Percentiles rank a stretch among this genome's conserved stretches.
phyloP scores from a whole-genome alignment of 1,140 invertebrate genomes.

The Zophobas morio region DNA sequence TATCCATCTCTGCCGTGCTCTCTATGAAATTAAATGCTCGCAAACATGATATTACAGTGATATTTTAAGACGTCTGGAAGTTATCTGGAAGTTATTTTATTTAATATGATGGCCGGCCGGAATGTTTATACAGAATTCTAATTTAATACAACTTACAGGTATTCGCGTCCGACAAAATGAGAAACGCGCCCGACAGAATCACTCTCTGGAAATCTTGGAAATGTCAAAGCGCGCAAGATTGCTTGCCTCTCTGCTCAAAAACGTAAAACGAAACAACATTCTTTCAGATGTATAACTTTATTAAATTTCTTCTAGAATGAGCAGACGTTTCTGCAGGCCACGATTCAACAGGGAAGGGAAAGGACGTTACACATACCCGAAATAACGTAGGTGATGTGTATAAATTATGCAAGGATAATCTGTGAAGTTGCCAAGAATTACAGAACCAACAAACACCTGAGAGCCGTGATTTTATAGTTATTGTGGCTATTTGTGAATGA shows the following conservation, averaged over 20 bases:
- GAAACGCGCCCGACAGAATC: constrained; percentile 18
- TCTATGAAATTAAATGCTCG: constrained; percentile 33
- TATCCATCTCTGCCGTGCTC: constrained; percentile 7
- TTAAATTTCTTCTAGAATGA: constrained; percentile 32
- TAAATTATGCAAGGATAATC: constrained; percentile 10
- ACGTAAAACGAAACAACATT: constrained; percentile 29
- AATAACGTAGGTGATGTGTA: constrained; percentile 4
- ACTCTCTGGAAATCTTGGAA: constrained; percentile 21
- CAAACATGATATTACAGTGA: constrained; percentile 38
- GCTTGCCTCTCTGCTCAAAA: constrained; percentile 2
- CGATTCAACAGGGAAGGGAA: background rate
- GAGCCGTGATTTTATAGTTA: constrained; percentile 8
- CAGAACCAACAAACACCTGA: constrained; percentile 14
- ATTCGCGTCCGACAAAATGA: constrained; percentile 23
- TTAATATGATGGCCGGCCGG: constrained; percentile 31
- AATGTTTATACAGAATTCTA: constrained; percentile 29
- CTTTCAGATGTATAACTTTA: constrained; percentile 24
- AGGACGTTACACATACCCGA: background rate
- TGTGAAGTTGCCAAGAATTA: background rate
- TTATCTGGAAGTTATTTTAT: constrained; percentile 11
- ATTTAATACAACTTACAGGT: constrained; percentile 39
- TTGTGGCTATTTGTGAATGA: background rate
- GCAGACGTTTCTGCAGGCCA: background rate
- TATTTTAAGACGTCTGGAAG: constrained; percentile 35
- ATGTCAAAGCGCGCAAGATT: constrained; percentile 26